Evolutionary conservation across 2,797 vertebrate genomes (phyloP).

Genomic region (Squalus acanthias): DNA sequence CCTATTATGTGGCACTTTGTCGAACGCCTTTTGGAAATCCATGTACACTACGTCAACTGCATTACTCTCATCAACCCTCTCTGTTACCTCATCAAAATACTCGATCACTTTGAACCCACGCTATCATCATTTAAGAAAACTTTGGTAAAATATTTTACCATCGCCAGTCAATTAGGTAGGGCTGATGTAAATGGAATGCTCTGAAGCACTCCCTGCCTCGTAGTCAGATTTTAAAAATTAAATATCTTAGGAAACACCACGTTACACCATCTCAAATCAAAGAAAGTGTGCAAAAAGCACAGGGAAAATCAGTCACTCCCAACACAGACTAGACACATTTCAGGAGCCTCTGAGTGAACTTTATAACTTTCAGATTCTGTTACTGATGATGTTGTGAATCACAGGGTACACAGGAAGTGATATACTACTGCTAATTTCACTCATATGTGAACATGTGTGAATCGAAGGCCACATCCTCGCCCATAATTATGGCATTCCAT

Average conservation of each 20-base stretch:
- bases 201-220: background rate
- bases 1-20: too few species aligned
- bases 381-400: conserved; percentile 7
- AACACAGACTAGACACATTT: background rate
- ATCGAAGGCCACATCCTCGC: background rate
- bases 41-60: too few species aligned
- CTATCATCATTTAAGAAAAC: background rate
- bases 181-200: background rate
- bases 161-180: background rate
- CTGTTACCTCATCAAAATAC: too few species aligned
- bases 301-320: conserved; percentile 3
- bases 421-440: background rate
- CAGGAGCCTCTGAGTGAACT: background rate
- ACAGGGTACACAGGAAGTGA: background rate
- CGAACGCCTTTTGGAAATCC: too few species aligned
- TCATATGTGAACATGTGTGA: background rate
- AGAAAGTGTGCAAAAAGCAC: background rate
- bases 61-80: too few species aligned
- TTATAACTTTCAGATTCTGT: conserved; percentile 11
- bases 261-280: conserved; percentile 6
- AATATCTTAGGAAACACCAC: background rate
- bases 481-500: background rate
- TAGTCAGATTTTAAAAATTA: background rate
- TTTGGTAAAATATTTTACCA: background rate
- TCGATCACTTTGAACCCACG: background rate